Conservation (phyloP, 2,113 vertebrate genomes). For the Lampris incognitus region DNA sequence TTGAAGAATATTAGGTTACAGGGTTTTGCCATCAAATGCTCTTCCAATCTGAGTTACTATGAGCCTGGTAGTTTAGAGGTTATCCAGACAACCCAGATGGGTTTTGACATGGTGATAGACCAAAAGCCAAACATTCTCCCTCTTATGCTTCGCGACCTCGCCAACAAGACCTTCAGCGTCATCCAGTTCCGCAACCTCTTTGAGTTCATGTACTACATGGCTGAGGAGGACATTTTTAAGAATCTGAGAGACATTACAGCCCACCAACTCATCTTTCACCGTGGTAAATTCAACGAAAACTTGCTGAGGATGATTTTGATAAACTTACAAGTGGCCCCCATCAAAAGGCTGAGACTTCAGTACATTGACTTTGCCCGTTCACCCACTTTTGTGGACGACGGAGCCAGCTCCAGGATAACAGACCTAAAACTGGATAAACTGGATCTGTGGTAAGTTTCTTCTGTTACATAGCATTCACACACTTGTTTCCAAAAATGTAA, state of each 20-base stretch:
- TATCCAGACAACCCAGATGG: constrained; percentile 77
- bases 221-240: constrained; percentile 77
- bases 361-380: constrained; percentile 88
- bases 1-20: constrained; percentile 74
- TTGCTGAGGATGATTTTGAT: constrained; percentile 81
- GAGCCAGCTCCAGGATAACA: constrained; percentile 55
- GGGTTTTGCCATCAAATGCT: constrained; percentile 84
- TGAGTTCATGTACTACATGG: constrained; percentile 85
- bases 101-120: constrained; percentile 85
- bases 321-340: constrained; percentile 72
- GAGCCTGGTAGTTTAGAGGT: constrained; percentile 81
- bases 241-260: constrained; percentile 68
- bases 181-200: constrained; percentile 88
- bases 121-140: constrained; percentile 62
- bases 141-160: constrained; percentile 80
- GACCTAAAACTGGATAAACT: constrained; percentile 76
- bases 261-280: constrained; percentile 79
- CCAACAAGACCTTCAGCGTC: constrained; percentile 71
- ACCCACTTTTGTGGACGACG: constrained; percentile 58
- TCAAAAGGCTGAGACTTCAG: constrained; percentile 78
- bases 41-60: constrained; percentile 78
- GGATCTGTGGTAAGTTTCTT: constrained; percentile 78
- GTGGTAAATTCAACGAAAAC: constrained; percentile 88
- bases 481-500: neutral
- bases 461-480: neutral